Conservation (phyloP, 2,888 invertebrate species). For the Prenolepis imparis region DNA sequence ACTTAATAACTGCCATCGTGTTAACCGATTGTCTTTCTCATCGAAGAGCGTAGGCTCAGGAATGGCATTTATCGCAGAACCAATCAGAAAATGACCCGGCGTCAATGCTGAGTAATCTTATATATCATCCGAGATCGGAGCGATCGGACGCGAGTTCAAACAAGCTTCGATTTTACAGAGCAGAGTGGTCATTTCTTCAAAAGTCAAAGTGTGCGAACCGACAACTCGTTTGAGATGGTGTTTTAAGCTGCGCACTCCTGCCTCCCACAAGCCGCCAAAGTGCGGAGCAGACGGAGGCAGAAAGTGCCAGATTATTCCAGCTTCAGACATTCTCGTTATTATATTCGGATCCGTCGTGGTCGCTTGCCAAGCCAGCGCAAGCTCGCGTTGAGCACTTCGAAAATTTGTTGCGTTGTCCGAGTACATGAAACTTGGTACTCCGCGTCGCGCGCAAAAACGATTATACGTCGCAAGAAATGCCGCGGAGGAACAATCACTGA, state of each 20-base stretch:
- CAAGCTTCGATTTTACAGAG: background rate
- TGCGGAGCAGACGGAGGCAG: background rate
- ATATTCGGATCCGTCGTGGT: no score
- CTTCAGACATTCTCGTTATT: no score
- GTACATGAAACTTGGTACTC: background rate
- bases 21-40: background rate
- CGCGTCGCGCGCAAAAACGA: constrained; percentile 13
- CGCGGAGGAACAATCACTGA: background rate
- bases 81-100: background rate
- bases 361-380: background rate
- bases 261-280: background rate
- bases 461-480: background rate
- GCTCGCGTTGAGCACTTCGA: background rate
- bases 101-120: background rate
- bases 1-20: background rate
- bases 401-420: constrained; percentile 2
- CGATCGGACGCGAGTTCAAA: background rate
- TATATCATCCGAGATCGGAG: background rate
- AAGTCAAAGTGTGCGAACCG: background rate
- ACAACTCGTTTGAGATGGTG: background rate
- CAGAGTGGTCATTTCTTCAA: background rate
- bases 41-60: background rate
- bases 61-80: background rate
- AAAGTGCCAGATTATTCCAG: background rate
- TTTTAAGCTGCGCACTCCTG: no score